These are phyloP conservation scores for Diadegma fenestrale DNA, from an alignment of 2,888 invertebrate genomes.

Conservation along the genomic window DNA sequence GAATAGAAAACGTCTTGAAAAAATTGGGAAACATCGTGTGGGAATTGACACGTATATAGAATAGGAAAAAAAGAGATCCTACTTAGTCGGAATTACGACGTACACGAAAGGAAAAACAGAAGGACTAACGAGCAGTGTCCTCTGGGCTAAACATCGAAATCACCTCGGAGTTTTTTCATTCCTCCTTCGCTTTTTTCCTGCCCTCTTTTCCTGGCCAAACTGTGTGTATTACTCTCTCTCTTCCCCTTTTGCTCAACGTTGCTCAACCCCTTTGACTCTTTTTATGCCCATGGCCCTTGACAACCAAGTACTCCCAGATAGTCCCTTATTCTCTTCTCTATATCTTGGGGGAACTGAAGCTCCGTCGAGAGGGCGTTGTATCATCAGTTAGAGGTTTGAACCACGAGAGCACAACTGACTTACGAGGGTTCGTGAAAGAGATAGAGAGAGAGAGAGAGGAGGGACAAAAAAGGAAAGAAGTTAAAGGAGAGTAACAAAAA, in stretches of 20 bases:
- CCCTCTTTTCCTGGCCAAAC: not conserved
- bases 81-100: not conserved
- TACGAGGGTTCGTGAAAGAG: conserved; percentile 5
- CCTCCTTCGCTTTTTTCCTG: not conserved
- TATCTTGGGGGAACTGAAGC: not conserved
- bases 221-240: not conserved
- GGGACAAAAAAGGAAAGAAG: not conserved
- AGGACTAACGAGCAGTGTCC: conserved; percentile 74
- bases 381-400: conserved; percentile 16
- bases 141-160: conserved; percentile 65
- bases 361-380: conserved; percentile 16
- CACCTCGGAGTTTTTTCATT: conserved; percentile 35
- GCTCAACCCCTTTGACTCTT: conserved; percentile 11
- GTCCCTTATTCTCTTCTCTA: not conserved
- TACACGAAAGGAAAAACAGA: conserved; percentile 63
- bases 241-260: not conserved
- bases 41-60: not conserved
- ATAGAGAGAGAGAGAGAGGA: not conserved
- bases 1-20: not conserved
- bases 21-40: not conserved
- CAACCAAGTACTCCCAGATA: conserved; percentile 29
- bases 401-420: conserved; percentile 11
- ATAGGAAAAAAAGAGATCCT: not conserved
- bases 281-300: conserved; percentile 40
- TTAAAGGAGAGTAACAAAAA: conserved; percentile 4